Evolutionary conservation across 2,888 invertebrate species (phyloP), one percentile per base, ranked within the genome.

Genomic region (Drosophila tanythrix): DNA sequence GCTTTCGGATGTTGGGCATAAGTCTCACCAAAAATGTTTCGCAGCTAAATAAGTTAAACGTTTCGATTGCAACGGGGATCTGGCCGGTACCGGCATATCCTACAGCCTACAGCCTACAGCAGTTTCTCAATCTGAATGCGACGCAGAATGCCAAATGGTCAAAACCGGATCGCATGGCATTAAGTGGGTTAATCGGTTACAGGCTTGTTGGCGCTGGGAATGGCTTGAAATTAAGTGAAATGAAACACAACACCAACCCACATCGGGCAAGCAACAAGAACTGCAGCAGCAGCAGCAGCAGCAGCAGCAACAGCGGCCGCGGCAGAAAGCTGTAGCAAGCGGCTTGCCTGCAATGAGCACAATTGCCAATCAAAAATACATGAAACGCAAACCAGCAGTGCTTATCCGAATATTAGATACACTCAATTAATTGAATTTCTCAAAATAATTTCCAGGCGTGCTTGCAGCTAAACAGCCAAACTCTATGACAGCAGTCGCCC

Each of bases 111-210:
- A 48, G 25, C 25, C 15, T 46, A 46, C 13, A 27, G 35, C 36
- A 58, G 62, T 79, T 79, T 78, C 79, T 75, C 63, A 75, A 76
- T 64, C 48, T 62, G 36, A 69, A 71, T 70, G 70, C 53, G 15
- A 40, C 53, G 3, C 29, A 57, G 71, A 70, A 62, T 71, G 64
- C 43, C 70, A 65, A 57, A 60, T 55, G 70, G 50, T 36, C 36
- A 65, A 79, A 78, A 85, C 82, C 78, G 83, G 86, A 64, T 77
- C 63, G 67, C 3, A 31, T 33, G 56, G 35, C 53, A 51, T 27
- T 67, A 85, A 84, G 81, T 86, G 76, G 87, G 87, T 88, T 88
- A 87, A 86, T 78, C 90, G 87, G 88, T 70, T 78, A 81, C 79
- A 81, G 79, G 83, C 65, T 70, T 69, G 66, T 43, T 60, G 64